These are phyloP conservation scores for Eleutherodactylus coqui DNA, from an alignment of 2,797 vertebrate genomes.

Conservation along the genomic window DNA sequence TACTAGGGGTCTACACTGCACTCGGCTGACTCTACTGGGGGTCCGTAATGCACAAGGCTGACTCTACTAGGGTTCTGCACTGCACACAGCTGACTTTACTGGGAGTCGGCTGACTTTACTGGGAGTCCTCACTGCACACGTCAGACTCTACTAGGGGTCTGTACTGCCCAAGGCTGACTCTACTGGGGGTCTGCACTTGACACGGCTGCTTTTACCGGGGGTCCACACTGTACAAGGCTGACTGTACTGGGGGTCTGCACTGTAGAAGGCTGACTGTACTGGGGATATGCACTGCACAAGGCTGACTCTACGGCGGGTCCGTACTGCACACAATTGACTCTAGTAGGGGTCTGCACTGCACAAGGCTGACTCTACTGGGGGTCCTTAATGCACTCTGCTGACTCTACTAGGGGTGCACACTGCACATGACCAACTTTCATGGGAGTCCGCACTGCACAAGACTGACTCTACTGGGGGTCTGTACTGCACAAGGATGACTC, in stretches of 20 bases:
- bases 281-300: not conserved
- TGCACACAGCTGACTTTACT: not conserved
- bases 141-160: not conserved
- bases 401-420: not conserved
- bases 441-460: not conserved
- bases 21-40: not conserved
- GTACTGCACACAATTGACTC: not conserved
- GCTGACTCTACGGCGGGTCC: not conserved
- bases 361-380: not conserved
- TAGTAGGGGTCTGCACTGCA: not conserved
- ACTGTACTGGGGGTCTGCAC: not conserved
- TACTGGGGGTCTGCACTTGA: not conserved
- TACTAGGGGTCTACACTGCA: not conserved
- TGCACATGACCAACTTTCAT: not conserved
- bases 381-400: not conserved
- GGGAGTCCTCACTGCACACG: not conserved
- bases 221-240: not conserved
- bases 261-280: not conserved
- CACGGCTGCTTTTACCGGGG: not conserved
- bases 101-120: too few species aligned
- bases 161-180: not conserved
- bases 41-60: not conserved
- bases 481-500: not conserved
- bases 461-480: not conserved
- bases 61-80: not conserved